Base-by-base conservation (phyloP, 2,113 vertebrate genomes). In the Passerina amoena region DNA sequence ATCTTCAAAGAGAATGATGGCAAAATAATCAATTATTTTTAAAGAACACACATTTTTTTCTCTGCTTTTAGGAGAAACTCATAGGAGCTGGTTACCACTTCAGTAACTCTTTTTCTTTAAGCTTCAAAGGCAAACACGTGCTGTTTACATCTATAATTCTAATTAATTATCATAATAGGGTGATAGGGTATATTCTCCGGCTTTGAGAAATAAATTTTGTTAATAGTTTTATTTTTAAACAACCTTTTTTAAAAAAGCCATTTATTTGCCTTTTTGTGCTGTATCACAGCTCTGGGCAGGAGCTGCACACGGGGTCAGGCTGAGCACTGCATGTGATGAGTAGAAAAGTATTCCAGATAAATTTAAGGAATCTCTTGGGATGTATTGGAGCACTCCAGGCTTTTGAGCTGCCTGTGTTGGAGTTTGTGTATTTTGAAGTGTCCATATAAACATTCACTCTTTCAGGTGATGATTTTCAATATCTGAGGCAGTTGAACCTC, bases 11-110 rank as follows among this genome's bases (percentile, higher is more conserved):
- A 54, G n/a, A 66, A 23, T 17, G 10, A 20, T 50, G 28, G 1
- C 15, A 65, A 69, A 53, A 23, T 4, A 31, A 16, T 54, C 5
- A 25, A 3, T 56, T 42, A n/a, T 25, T 81, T 81, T 70, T 7
- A 1, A 27, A 42, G 59, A 2, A 2, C 4, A 6, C 6, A 9
- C 5, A 2, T 9, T 0, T 11, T 30, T 87, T 64, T 24, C 6
- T 40, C 50, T 70, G 33, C 25, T 51, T 42, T 64, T n/a, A n/a
- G 59, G 12, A 86, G 65, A 57, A 44, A 7, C 19, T 25, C 66
- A 9, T 48, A 56, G 82, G 45, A 61, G 21, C 19, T 56, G 45
- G n/a, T 30, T 47, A 23, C 21, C 30, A 24, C 27, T 47, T 83
- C 59, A 47, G 8, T 14, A 79, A 70, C 20, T 33, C 2, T 65